Base-by-base conservation (phyloP, 2,888 invertebrate species). In the Scelioninae gen. 2 region DNA sequence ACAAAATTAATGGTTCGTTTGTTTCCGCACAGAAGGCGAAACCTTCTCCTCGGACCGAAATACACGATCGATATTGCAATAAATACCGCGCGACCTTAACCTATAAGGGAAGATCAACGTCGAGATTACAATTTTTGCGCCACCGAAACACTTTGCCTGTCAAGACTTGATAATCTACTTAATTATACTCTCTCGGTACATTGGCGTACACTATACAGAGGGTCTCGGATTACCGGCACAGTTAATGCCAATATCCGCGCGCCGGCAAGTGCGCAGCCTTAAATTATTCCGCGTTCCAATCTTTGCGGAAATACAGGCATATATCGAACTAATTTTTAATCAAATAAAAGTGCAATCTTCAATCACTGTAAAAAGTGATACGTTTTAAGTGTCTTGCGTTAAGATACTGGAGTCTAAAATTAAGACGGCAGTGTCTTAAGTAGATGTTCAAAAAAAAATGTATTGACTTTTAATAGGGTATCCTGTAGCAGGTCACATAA, bases 41-140 rank as follows among this genome's bases (percentile, higher is more conserved):
- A 22, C 1, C 22, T 64, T 33, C 18, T 18, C 15, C 58, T 28
- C 16, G 19, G 25, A 37, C 48, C n/a, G 13, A 64, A 57, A 63
- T 57, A 45, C 15, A 10, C 13, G 57, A 3, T 70, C 63, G 57
- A 63, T 70, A 57, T 48, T 55, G 48, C 46, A 61, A 61, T 55
- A 43, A 70, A 57, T 70, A 70, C 50, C 33, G 9, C 33, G n/a
- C 50, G 63, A 70, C 63, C 63, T 70, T 70, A 63, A 70, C 63
- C 63, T 57, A 64, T 57, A 61, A 61, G 33, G 15, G 33, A 53
- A 68, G 60, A 68, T 68, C 52, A 58, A 9, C 41, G 25, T 10
- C 10, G 22, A 43, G 53, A 68, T 68, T 46, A 52, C 2, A 1
- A 50, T n/a, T n/a, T n/a, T 33, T 60, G 37, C 18, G 37, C 13